Base-by-base conservation (phyloP, 2,797 vertebrate species). In the Chelmon rostratus region DNA sequence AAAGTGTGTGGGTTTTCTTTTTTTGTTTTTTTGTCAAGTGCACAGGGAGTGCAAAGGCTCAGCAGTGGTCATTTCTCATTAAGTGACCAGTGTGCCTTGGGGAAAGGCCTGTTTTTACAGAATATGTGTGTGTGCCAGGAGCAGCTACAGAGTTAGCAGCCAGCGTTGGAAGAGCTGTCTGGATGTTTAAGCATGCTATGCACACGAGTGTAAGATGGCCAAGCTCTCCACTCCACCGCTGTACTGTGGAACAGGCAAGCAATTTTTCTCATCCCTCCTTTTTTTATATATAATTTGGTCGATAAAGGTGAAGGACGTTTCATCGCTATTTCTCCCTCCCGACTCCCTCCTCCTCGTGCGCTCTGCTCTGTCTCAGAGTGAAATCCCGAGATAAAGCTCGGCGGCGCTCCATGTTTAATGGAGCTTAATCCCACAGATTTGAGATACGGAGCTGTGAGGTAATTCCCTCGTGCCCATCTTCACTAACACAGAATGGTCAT, bases 371-470 rank as follows among this genome's bases (percentile, higher is more conserved):
- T 93, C 93, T 94, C 91, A 85, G 87, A 93, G 86, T 92, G 92
- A 93, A 94, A 94, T 93, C 92, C 91, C 76, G 82, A 94, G 92
- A 95, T 95, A 94, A 95, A 94, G 91, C 94, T 93, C 65, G 58
- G 76, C 91, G 59, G 88, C 82, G 91, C 93, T 93, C 90, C 86
- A 89, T 95, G 94, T 95, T 96, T 94, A 96, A 96, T 95, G 93
- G 94, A 94, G 93, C 94, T 93, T 95, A 94, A 95, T 95, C 94
- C 93, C 86, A 86, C 92, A 93, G 93, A 95, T 95, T 95, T 94
- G 89, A 94, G 94, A 95, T 94, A 94, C 88, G 82, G 93, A 90
- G 91, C 90, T 89, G 91, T 88, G 89, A 93, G 92, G 91, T 94
- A 94, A 94, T 94, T 95, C 93, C 91, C 91, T 82, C 82, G 44